Evolutionary conservation across 2,888 invertebrate species (phyloP), one percentile per base, ranked within the genome.

Genomic region (Crioceris asparagi): DNA sequence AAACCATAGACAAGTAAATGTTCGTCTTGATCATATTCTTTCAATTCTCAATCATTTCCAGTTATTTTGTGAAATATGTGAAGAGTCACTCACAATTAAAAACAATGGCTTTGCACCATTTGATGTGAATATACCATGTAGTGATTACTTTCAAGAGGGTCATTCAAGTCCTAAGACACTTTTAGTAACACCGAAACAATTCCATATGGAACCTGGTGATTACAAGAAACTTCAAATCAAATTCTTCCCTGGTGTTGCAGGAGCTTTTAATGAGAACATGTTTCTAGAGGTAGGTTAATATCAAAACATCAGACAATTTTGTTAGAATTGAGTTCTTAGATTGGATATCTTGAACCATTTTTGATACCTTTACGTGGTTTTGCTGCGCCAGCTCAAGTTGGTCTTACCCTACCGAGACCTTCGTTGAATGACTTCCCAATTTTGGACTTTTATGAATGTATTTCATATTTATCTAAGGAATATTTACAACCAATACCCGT

Each of bases 381-480:
- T 60, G 74, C 72, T 8, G 70, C 71, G 2, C 66, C 73, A 40
- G 71, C 75, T 3, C 78, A 79, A 64, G 56, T 75, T 18, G 72
- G 70, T 52, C 53, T 75, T 17, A 60, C 61, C 29, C 51, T 75
- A 15, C 67, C 66, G 7, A 66, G 72, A 41, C 64, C 66, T 8
- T 53, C 58, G 3, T 14, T 27, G 6, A 14, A 14, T 7, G 27
- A 27, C 45, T n/a, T n/a, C n/a, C n/a, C n/a, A n/a, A n/a, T n/a
- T n/a, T n/a, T n/a, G n/a, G n/a, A n/a, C n/a, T n/a, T n/a, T n/a
- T n/a, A n/a, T n/a, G n/a, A n/a, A n/a, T n/a, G n/a, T n/a, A n/a
- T n/a, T n/a, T n/a, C n/a, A 4, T 42, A 38, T 19, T 36, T 50
- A 11, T 46, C 48, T 2, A 31, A 44, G 6, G 34, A 39, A n/a